A percentile compares a stretch with the other conserved stretches of the same genome.
These are phyloP conservation scores for Pandemis heparana DNA, from an alignment of 2,888 invertebrate species.

Conservation along the genomic window DNA sequence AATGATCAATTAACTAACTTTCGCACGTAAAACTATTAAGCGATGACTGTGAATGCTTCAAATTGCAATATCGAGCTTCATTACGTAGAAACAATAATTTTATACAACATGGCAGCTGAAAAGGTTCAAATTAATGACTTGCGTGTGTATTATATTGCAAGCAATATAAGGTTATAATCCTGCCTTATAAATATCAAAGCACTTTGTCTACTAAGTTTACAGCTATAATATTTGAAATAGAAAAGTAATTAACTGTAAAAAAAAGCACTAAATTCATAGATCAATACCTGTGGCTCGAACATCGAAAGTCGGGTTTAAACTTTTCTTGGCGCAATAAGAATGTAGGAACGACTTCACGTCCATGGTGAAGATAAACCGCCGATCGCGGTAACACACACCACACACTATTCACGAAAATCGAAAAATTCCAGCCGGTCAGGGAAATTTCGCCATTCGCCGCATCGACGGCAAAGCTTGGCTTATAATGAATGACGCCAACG, in stretches of 20 bases:
- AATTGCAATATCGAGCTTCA: too few species aligned
- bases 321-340: conserved; percentile 94
- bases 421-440: not conserved
- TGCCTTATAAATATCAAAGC: too few species aligned
- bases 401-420: not conserved
- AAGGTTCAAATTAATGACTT: not conserved
- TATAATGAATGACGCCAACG: not conserved
- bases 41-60: too few species aligned
- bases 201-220: not conserved
- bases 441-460: not conserved
- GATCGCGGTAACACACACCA: not conserved
- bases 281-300: conserved; percentile 91
- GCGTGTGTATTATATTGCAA: not conserved
- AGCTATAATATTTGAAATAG: not conserved
- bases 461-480: not conserved
- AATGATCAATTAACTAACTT: too few species aligned
- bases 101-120: not conserved
- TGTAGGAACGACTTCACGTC: conserved; percentile 93
- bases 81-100: not conserved
- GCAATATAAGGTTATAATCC: not conserved
- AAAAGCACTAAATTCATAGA: conserved; percentile 4
- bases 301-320: conserved; percentile 91
- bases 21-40: too few species aligned
- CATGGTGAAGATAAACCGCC: conserved; percentile 55
- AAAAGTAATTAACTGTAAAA: not conserved